A percentile compares a stretch with the other conserved stretches of the same genome.
Conservation (phyloP, 53 echinoderm and acorn worm species). For the Luidia sarsii region DNA sequence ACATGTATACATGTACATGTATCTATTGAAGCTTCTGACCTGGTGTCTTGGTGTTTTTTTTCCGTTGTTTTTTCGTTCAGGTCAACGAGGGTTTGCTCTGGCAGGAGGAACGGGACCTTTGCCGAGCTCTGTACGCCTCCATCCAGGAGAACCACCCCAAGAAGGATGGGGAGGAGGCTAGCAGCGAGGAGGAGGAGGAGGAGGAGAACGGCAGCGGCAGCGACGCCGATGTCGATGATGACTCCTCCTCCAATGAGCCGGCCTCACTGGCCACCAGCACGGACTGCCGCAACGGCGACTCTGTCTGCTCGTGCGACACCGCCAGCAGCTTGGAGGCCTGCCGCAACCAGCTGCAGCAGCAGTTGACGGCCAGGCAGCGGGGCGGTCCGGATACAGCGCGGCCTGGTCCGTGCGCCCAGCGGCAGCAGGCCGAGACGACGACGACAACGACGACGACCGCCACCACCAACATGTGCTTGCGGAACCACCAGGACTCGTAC, state of each 20-base stretch:
- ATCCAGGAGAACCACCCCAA: slow-evolving; percentile 72
- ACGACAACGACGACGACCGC: neutral
- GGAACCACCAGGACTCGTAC: slow-evolving; percentile 25
- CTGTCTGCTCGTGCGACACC: slow-evolving; percentile 40
- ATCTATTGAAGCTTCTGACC: neutral
- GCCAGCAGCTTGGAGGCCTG: slow-evolving; percentile 11
- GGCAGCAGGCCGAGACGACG: slow-evolving; percentile 8
- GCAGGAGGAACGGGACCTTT: slow-evolving; percentile 94
- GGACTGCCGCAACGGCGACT: slow-evolving; percentile 53
- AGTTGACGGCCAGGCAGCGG: neutral
- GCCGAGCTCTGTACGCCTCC: slow-evolving; percentile 91
- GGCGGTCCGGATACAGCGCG: too few species aligned
- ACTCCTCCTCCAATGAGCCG: slow-evolving; percentile 21
- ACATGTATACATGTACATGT: neutral
- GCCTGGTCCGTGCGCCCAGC: neutral
- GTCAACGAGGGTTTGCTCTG: slow-evolving; percentile 92
- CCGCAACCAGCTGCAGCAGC: neutral
- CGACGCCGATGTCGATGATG: slow-evolving; percentile 29
- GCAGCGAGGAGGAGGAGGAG: slow-evolving; percentile 36
- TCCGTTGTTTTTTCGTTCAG: slow-evolving; percentile 47
- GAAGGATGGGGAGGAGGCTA: slow-evolving; percentile 36
- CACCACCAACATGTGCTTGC: slow-evolving; percentile 27
- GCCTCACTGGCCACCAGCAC: slow-evolving; percentile 27
- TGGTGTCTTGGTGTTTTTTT: neutral
- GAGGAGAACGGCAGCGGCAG: slow-evolving; percentile 35